Percentiles rank a stretch among this genome's conserved stretches.
Evolutionary conservation across 1,140 invertebrate genomes (phyloP).

Genomic region (Hylaeus volcanicus): DNA sequence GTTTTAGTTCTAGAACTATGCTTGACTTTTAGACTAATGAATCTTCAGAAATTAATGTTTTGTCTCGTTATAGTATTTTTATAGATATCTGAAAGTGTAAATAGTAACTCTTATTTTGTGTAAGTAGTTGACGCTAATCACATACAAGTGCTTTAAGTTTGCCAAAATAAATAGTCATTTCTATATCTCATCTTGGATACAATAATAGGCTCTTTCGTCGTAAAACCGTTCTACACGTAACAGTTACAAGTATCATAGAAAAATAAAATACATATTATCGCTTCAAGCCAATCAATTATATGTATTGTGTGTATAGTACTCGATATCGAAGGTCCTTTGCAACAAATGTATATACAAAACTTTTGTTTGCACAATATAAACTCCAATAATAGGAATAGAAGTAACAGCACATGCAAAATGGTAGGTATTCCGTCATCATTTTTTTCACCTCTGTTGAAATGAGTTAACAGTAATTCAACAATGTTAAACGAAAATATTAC

Average conservation of each 20-base stretch:
- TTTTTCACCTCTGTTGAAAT: neutral
- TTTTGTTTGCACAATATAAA: conserved; percentile 1
- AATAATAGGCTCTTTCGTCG: conserved; percentile 55
- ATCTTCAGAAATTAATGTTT: conserved; percentile 7
- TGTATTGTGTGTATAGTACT: conserved; percentile 22
- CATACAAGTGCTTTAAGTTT: conserved; percentile 29
- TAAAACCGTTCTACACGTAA: conserved; percentile 43
- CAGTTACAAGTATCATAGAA: conserved; percentile 57
- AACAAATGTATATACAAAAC: conserved; percentile 35
- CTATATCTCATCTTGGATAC: conserved; percentile 38
- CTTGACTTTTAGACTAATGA: conserved; percentile 10
- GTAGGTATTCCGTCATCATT: neutral
- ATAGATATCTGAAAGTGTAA: conserved; percentile 8
- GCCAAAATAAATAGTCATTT: conserved; percentile 62
- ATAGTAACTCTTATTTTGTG: conserved; percentile 15
- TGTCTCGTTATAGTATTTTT: neutral
- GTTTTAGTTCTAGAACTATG: neutral
- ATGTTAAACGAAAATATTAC: neutral
- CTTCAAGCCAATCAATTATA: conserved; percentile 55
- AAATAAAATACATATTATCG: conserved; percentile 62
- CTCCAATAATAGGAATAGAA: neutral
- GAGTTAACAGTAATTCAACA: neutral
- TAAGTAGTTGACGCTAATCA: conserved; percentile 28
- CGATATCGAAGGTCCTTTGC: conserved; percentile 19
- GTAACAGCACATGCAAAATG: conserved; percentile 6